Conservation (phyloP, 1,140 invertebrate species). For the Cotesia glomerata region DNA sequence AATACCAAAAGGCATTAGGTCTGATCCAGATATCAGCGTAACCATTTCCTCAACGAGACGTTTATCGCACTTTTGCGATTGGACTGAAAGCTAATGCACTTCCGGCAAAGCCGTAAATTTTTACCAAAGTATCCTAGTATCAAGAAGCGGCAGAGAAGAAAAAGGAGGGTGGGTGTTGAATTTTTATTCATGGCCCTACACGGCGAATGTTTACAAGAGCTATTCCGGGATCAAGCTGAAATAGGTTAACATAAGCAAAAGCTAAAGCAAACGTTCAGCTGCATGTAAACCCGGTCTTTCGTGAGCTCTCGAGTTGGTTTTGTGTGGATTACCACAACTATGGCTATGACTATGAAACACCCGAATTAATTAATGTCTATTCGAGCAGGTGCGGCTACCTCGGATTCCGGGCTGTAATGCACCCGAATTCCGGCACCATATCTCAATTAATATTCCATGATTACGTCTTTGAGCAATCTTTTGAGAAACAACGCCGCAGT, state of each 20-base stretch:
- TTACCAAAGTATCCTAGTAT: too few relatives aligned
- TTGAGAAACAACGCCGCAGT: too few relatives aligned
- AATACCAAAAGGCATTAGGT: not conserved
- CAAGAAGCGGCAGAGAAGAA: not conserved
- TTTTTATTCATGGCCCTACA: slow-evolving; percentile 7
- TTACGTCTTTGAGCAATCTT: too few relatives aligned
- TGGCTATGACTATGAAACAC: slow-evolving; percentile 23
- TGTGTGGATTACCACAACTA: slow-evolving; percentile 24
- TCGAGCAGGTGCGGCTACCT: slow-evolving; percentile 31
- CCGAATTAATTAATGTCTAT: slow-evolving; percentile 29
- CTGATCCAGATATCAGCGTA: not conserved
- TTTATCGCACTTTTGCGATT: not conserved
- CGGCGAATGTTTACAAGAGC: slow-evolving; percentile 49
- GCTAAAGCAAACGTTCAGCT: slow-evolving; percentile 15
- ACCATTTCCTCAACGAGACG: not conserved
- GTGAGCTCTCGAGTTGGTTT: not conserved
- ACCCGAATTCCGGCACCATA: not conserved
- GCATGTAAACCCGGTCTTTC: not conserved
- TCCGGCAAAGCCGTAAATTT: slow-evolving; percentile 18
- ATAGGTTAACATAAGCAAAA: slow-evolving; percentile 49
- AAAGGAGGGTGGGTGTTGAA: not conserved
- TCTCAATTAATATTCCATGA: slow-evolving; percentile 1
- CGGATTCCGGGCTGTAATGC: not conserved
- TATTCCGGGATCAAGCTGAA: slow-evolving; percentile 44
- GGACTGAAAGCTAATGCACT: slow-evolving; percentile 21